Base-by-base conservation (phyloP, 2,113 vertebrate species). In the Nycticorax nycticorax region DNA sequence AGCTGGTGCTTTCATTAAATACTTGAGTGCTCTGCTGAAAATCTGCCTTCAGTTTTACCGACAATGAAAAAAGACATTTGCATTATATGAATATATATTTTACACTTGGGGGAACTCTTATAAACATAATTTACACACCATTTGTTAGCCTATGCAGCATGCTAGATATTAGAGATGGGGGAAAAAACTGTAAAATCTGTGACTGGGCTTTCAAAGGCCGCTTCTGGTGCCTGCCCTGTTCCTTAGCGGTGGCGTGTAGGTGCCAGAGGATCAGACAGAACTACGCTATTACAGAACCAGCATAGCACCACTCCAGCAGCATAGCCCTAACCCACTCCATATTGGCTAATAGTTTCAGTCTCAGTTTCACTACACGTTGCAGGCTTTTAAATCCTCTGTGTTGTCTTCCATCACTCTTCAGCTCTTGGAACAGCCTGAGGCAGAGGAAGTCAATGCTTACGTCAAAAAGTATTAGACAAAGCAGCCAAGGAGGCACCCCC, bases 21-120 rank as follows among this genome's bases (percentile, higher is more conserved):
- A 88, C 66, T 89, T 89, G 80, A 93, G 73, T 2, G 14, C 74
- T 91, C 69, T 91, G 62, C 73, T 92, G 91, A 89, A 96, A 92
- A 90, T 77, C 56, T 89, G 45, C 57, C 62, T 85, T 95, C 80
- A 47, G 45, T 92, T 96, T 92, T 82, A 91, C 53, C 81, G 76
- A 92, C 90, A 91, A 89, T 82, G 88, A 85, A 82, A 91, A 79
- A 94, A 92, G 66, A 76, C 66, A 97, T 95, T 96, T 96, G 45
- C 83, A 79, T 95, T 78, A 66, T 75, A 45, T 87, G 84, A 95
- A 95, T 95, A 87, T 82, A 41, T 91, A 91, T 96, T 93, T 95
- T 87, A 91, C 66, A 62, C 83, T 82, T 92, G 89, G 14, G 69
- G 47, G 26, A 89, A 53, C 62, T 94, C 77, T 48, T 80, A 52